These are phyloP conservation scores for Eumacrocentrus americanus DNA, from an alignment of 2,888 invertebrate genomes.

Conservation along the genomic window DNA sequence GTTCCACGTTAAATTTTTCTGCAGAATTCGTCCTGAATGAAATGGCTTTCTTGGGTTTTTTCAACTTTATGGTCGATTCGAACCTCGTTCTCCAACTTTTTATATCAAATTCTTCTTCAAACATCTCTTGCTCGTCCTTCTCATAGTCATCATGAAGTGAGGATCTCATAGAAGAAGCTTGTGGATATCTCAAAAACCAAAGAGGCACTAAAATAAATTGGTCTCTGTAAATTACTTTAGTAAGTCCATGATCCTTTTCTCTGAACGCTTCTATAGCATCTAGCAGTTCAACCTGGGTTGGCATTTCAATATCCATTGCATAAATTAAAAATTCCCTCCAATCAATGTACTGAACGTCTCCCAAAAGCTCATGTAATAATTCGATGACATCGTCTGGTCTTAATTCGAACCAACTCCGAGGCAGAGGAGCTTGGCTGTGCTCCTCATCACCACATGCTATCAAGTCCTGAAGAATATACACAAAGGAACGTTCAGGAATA, in stretches of 20 bases:
- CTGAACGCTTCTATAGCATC: conserved; percentile 63
- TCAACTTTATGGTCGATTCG: neutral
- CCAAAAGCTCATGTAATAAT: conserved; percentile 64
- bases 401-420: conserved; percentile 60
- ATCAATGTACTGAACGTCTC: conserved; percentile 66
- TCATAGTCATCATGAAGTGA: conserved; percentile 24
- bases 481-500: conserved; percentile 62
- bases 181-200: conserved; percentile 25
- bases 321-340: conserved; percentile 74
- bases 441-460: conserved; percentile 63
- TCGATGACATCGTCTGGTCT: conserved; percentile 62
- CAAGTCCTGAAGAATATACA: conserved; percentile 65
- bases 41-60: conserved; percentile 8
- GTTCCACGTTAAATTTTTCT: neutral
- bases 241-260: conserved; percentile 60
- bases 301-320: conserved; percentile 66
- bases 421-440: conserved; percentile 57
- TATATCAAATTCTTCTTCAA: conserved; percentile 5
- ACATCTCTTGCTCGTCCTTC: conserved; percentile 20
- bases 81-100: neutral
- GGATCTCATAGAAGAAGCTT: conserved; percentile 4
- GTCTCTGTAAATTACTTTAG: conserved; percentile 43
- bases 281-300: conserved; percentile 65
- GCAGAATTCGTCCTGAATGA: neutral
- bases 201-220: conserved; percentile 42